Conservation (phyloP, 2,113 vertebrate species). For the Heliornis fulica region DNA sequence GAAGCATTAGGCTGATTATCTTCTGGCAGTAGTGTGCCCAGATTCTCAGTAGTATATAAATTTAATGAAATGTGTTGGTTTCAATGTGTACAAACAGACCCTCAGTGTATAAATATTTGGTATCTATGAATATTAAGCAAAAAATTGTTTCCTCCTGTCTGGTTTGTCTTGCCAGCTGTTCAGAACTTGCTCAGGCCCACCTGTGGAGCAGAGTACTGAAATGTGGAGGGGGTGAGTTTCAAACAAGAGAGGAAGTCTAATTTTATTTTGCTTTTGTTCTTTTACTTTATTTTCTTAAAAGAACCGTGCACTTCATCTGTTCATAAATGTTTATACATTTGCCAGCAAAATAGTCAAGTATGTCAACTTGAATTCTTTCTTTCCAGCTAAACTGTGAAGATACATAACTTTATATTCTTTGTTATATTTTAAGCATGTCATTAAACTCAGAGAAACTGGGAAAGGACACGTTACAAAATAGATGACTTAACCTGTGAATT, state of each 20-base stretch:
- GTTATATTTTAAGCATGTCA: too few relatives aligned
- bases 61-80: not conserved
- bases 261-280: not conserved
- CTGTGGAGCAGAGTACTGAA: not conserved
- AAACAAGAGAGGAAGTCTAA: not conserved
- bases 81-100: not conserved
- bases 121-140: not conserved
- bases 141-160: not conserved
- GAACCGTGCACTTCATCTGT: not conserved
- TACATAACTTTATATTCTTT: too few relatives aligned
- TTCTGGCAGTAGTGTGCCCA: too few relatives aligned
- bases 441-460: not conserved
- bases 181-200: not conserved
- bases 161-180: not conserved
- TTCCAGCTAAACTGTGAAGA: not conserved
- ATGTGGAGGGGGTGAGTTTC: accelerated
- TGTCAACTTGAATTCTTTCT: not conserved
- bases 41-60: not conserved
- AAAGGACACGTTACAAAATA: accelerated
- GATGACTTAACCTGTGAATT: not conserved
- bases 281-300: not conserved
- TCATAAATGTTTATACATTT: not conserved
- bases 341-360: not conserved
- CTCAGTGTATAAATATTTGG: not conserved
- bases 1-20: not conserved